These are phyloP conservation scores for Cuculus canorus DNA, from an alignment of 2,797 vertebrate species.

Conservation along the genomic window DNA sequence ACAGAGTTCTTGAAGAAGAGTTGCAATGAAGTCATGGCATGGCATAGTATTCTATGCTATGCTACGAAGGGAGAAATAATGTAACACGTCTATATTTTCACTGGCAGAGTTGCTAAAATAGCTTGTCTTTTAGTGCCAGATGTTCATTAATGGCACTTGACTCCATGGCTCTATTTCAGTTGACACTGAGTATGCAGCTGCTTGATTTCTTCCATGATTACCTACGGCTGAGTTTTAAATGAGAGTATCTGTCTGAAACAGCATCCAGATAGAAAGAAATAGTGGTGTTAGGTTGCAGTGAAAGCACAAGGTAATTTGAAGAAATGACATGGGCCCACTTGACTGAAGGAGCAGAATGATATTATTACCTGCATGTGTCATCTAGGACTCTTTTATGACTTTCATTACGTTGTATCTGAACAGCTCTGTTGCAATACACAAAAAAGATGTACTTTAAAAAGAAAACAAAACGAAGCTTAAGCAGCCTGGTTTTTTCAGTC, in stretches of 20 bases:
- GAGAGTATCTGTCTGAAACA: not conserved
- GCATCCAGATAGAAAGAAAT: not conserved
- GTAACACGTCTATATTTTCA: not conserved
- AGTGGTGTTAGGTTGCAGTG: not conserved
- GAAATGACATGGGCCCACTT: not conserved
- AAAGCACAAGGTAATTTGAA: not conserved
- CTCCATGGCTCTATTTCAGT: not conserved
- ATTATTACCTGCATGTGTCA: not conserved
- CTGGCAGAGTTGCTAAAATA: not conserved
- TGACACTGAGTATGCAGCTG: not conserved
- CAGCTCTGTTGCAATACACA: not conserved
- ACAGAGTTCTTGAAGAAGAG: not conserved
- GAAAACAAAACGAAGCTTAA: not conserved
- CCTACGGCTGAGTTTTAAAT: not conserved
- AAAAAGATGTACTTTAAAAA: not conserved
- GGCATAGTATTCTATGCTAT: no score
- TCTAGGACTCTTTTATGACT: not conserved
- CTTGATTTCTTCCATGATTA: not conserved
- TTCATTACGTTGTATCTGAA: not conserved
- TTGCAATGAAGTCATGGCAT: not conserved
- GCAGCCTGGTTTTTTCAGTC: not conserved
- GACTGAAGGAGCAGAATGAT: not conserved
- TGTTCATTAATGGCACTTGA: slow-evolving; percentile 1
- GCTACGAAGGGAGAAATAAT: not conserved
- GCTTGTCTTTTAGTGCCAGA: not conserved